These are phyloP conservation scores for Champsocephalus gunnari DNA, from an alignment of 2,797 vertebrate genomes.

Conservation along the genomic window DNA sequence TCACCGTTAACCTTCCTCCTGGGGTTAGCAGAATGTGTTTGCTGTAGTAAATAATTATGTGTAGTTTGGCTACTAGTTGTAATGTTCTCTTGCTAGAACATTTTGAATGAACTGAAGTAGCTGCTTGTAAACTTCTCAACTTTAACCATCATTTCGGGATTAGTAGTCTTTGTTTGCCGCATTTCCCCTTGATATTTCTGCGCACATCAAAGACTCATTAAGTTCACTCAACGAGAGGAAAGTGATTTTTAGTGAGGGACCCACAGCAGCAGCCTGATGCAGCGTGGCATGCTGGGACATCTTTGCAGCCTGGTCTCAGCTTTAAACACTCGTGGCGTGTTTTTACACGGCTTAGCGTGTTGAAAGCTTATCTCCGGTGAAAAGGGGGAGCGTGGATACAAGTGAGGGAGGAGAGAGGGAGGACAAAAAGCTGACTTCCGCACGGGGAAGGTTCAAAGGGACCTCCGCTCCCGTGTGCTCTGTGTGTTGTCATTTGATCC, in stretches of 20 bases:
- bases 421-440: constrained; percentile 62
- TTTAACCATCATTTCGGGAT: background rate
- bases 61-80: background rate
- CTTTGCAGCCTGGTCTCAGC: constrained; percentile 70
- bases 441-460: constrained; percentile 65
- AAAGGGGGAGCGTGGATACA: constrained; percentile 28
- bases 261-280: constrained; percentile 11
- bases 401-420: constrained; percentile 41
- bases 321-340: constrained; percentile 66
- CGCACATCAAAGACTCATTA: background rate
- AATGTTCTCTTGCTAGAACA: background rate
- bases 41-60: background rate
- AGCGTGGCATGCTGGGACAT: constrained; percentile 68
- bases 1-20: no score
- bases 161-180: no score
- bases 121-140: background rate
- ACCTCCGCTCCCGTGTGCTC: constrained; percentile 64
- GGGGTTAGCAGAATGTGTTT: no score
- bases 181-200: background rate
- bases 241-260: background rate
- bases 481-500: constrained; percentile 79
- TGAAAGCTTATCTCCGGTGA: constrained; percentile 72
- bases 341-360: constrained; percentile 69
- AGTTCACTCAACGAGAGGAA: background rate
- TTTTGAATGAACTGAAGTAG: background rate